These are phyloP conservation scores for Sinotaia quadrata DNA, from an alignment of 2,888 invertebrate genomes.

Conservation along the genomic window DNA sequence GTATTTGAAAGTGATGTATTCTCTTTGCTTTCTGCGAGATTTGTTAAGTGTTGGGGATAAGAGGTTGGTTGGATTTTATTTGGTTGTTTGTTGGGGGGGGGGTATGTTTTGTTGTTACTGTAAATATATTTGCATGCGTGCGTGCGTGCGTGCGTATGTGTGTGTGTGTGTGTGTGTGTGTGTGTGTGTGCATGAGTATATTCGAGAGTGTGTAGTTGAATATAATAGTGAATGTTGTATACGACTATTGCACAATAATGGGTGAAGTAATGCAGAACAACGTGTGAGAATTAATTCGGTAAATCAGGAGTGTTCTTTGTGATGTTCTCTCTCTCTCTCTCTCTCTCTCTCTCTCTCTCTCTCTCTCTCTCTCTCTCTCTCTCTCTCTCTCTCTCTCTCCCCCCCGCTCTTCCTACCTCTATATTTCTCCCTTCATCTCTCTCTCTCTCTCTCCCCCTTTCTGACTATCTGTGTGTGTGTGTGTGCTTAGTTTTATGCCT, in stretches of 20 bases:
- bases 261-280: background rate
- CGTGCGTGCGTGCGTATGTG: background rate
- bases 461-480: background rate
- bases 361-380: background rate
- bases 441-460: background rate
- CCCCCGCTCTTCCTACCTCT: background rate
- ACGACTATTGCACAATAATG: background rate
- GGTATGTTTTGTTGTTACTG: background rate
- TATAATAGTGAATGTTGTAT: too few relatives aligned
- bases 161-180: background rate
- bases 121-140: background rate
- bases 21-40: too few relatives aligned
- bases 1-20: too few relatives aligned
- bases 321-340: background rate
- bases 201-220: background rate
- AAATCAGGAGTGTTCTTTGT: background rate
- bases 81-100: too few relatives aligned
- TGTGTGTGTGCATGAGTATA: background rate
- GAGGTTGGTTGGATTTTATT: too few relatives aligned
- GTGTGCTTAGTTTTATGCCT: too few relatives aligned
- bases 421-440: background rate
- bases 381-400: background rate
- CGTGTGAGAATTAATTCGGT: too few relatives aligned
- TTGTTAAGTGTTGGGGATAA: too few relatives aligned
- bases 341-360: background rate